These are phyloP conservation scores for Trichomycterus rosablanca DNA, from an alignment of 2,113 vertebrate genomes.

Conservation along the genomic window DNA sequence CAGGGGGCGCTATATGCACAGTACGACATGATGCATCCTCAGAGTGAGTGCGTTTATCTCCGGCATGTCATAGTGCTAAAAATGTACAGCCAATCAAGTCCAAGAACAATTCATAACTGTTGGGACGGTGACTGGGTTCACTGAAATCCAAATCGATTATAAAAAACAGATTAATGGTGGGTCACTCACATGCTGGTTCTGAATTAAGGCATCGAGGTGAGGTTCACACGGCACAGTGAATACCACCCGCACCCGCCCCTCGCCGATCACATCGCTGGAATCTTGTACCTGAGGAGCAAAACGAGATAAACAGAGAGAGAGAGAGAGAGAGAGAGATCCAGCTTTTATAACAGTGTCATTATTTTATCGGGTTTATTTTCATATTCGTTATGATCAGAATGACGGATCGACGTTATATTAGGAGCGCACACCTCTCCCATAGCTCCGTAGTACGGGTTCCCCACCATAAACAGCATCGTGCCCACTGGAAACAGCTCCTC, in stretches of 20 bases:
- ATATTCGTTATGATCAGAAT: no score
- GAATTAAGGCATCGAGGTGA: constrained; percentile 86
- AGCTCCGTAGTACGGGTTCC: constrained; percentile 89
- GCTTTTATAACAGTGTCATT: background rate
- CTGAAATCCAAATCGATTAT: no score
- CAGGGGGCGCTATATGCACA: no score
- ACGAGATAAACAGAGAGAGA: no score
- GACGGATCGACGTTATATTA: background rate
- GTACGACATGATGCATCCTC: no score
- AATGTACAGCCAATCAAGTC: no score
- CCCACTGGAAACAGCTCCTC: constrained; percentile 84
- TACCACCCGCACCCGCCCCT: constrained; percentile 88
- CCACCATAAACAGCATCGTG: constrained; percentile 90
- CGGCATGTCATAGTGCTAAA: no score
- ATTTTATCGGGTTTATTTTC: background rate
- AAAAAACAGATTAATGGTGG: background rate
- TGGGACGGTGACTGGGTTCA: no score
- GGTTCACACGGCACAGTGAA: constrained; percentile 90
- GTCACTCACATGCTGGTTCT: constrained; percentile 91
- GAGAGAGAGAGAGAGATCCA: no score
- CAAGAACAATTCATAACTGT: no score
- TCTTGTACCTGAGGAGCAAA: constrained; percentile 80
- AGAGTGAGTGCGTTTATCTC: no score
- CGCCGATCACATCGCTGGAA: constrained; percentile 86
- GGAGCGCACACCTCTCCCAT: constrained; percentile 81